phyloP scores from a whole-genome alignment of 35 echinoderm and acorn worm species.

The Holothuria glaberrima region DNA sequence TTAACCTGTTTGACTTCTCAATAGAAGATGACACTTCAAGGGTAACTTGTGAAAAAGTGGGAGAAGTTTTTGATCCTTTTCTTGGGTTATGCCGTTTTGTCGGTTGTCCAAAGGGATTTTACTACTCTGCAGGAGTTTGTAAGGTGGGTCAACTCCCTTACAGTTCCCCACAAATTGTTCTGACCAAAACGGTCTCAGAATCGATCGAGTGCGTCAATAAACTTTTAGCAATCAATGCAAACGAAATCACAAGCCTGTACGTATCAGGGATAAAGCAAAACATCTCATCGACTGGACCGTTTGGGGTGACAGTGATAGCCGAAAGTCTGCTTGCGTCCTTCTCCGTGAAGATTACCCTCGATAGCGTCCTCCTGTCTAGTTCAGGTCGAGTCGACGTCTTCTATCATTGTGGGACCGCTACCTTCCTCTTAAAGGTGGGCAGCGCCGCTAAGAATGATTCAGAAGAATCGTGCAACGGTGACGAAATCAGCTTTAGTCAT shows the following conservation, averaged over 20 bases:
- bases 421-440: background rate
- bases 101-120: conserved; percentile 18
- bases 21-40: background rate
- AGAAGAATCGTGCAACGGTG: background rate
- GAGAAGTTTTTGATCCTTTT: conserved; percentile 64
- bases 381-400: background rate
- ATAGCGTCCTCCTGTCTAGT: background rate
- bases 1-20: conserved; percentile 14
- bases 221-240: background rate
- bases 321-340: conserved; percentile 34
- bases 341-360: conserved; percentile 28
- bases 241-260: conserved; percentile 18
- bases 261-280: background rate
- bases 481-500: background rate
- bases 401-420: conserved; percentile 26
- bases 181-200: background rate
- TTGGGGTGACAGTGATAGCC: background rate
- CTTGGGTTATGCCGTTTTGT: conserved; percentile 21
- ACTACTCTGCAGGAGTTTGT: conserved; percentile 23
- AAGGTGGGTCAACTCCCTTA: conserved; percentile 8
- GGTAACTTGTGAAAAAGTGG: conserved; percentile 5
- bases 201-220: background rate
- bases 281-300: background rate
- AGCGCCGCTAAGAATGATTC: background rate
- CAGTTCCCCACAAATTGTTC: conserved; percentile 15